Evolutionary conservation across 2,797 vertebrate genomes (phyloP).

Genomic region (Gymnopithys bicolor): DNA sequence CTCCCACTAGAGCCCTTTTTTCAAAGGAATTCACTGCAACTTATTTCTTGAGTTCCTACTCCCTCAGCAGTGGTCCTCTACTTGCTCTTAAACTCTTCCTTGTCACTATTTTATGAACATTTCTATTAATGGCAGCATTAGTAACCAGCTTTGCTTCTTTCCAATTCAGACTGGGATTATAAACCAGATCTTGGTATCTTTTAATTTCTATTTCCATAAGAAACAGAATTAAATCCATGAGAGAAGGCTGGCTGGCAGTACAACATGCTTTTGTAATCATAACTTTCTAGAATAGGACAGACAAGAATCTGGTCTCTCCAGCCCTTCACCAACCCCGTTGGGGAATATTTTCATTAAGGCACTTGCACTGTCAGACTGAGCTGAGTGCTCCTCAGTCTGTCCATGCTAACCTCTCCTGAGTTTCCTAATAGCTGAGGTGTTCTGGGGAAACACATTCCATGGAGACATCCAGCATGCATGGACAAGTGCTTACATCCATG

Average conservation of each 20-base stretch:
- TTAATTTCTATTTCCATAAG: neutral
- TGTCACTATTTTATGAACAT: neutral
- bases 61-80: neutral
- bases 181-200: neutral
- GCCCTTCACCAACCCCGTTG: fast-evolving
- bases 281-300: neutral
- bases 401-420: fast-evolving
- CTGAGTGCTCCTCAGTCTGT: neutral
- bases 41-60: neutral
- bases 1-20: neutral
- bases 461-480: neutral
- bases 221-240: neutral
- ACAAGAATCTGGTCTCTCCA: neutral
- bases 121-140: neutral
- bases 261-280: neutral
- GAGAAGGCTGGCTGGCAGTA: neutral
- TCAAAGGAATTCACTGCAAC: neutral
- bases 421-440: neutral
- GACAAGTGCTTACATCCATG: neutral
- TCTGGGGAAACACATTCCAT: neutral
- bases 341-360: neutral
- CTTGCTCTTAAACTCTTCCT: neutral
- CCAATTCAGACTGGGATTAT: neutral
- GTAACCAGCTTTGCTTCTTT: neutral
- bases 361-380: fast-evolving